Evolutionary conservation across 2,888 invertebrate species (phyloP).

Genomic region (Caenorhabditis drosophilae): DNA sequence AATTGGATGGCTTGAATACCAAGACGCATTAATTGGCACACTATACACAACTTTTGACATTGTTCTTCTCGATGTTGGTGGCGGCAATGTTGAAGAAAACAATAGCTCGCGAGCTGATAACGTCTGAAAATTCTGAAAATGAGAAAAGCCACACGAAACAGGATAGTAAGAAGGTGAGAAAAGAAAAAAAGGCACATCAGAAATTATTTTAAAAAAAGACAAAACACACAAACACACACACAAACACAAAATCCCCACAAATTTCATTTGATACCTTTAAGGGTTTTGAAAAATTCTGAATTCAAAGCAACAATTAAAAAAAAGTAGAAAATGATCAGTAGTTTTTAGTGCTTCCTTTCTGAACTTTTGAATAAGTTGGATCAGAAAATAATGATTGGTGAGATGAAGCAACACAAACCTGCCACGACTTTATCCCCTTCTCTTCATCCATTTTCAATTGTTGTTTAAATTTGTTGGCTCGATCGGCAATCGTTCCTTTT

Average conservation of each 20-base stretch:
- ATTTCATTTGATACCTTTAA: slow-evolving; percentile 1
- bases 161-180: not conserved
- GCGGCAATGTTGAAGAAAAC: slow-evolving; percentile 4
- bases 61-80: not conserved
- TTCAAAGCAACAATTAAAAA: too few relatives aligned
- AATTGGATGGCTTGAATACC: slow-evolving; percentile 30
- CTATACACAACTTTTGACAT: slow-evolving; percentile 23
- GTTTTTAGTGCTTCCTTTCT: slow-evolving; percentile 35
- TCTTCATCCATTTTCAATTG: slow-evolving; percentile 34
- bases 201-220: too few relatives aligned
- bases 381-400: not conserved
- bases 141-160: not conserved
- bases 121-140: slow-evolving; percentile 17
- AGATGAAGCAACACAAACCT: slow-evolving; percentile 9
- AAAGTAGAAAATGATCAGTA: too few relatives aligned
- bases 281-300: not conserved
- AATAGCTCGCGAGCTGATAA: slow-evolving; percentile 30
- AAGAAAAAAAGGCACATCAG: too few relatives aligned
- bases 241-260: slow-evolving; percentile 9
- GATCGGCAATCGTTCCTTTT: slow-evolving; percentile 25
- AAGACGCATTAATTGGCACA: slow-evolving; percentile 50
- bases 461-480: slow-evolving; percentile 26
- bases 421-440: slow-evolving; percentile 40
- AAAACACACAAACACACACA: slow-evolving; percentile 7
- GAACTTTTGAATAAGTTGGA: slow-evolving; percentile 3